Percentiles rank a stretch among this genome's conserved stretches.
These are phyloP conservation scores for Psylliodes chrysocephalus DNA, from an alignment of 2,888 invertebrate species.

Conservation along the genomic window DNA sequence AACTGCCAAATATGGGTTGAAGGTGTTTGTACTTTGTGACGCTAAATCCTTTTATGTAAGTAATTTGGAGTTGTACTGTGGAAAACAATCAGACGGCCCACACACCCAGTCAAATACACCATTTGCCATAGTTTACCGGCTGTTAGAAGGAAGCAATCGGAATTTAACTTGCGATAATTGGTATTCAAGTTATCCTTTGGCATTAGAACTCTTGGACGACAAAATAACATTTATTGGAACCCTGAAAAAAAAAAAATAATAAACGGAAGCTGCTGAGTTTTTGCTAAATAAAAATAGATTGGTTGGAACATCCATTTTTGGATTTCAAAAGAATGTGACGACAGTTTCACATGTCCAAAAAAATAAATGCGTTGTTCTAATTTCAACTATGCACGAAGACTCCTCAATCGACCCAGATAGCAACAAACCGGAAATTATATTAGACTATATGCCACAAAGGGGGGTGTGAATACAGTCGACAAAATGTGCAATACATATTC, in stretches of 20 bases:
- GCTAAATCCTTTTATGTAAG: slow-evolving; percentile 15
- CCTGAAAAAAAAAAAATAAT: slow-evolving; percentile 37
- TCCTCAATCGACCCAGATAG: slow-evolving; percentile 41
- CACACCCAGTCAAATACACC: slow-evolving; percentile 33
- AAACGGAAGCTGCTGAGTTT: too few species aligned
- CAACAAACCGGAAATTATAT: slow-evolving; percentile 41
- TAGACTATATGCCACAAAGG: slow-evolving; percentile 45
- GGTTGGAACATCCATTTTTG: slow-evolving; percentile 42
- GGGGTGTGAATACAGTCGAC: slow-evolving; percentile 49
- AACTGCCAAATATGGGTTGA: slow-evolving; percentile 29
- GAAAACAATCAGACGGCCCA: background rate
- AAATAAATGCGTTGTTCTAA: slow-evolving; percentile 31
- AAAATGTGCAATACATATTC: slow-evolving; percentile 48
- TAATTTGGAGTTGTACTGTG: slow-evolving; percentile 18
- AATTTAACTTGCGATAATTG: slow-evolving; percentile 53
- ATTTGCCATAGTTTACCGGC: too few species aligned
- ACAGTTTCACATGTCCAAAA: slow-evolving; percentile 51
- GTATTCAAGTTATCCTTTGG: slow-evolving; percentile 38
- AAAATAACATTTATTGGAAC: slow-evolving; percentile 37
- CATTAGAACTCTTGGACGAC: slow-evolving; percentile 32
- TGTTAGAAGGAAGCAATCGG: slow-evolving; percentile 32
- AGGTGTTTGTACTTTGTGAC: slow-evolving; percentile 26
- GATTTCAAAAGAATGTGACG: slow-evolving; percentile 38
- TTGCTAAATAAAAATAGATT: slow-evolving; percentile 40
- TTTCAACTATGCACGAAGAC: slow-evolving; percentile 39